Percentiles rank a stretch among this genome's conserved stretches.
These are phyloP conservation scores for Strigamia crassipes DNA, from an alignment of 2,888 invertebrate species.

Conservation along the genomic window DNA sequence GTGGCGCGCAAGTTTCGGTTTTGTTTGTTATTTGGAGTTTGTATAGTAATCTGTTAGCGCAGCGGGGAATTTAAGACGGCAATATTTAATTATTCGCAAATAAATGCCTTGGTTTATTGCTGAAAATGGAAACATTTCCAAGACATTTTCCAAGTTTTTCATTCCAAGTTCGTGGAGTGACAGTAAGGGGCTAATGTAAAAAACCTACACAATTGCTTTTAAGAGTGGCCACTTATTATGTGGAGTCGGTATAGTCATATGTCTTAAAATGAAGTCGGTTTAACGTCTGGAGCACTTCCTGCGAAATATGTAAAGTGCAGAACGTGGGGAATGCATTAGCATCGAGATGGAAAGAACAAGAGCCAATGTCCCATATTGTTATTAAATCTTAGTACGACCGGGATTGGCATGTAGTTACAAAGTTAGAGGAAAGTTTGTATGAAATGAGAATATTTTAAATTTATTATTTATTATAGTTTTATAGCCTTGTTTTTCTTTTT, in stretches of 20 bases:
- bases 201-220: neutral
- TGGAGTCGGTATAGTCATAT: neutral
- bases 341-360: slow-evolving; percentile 22
- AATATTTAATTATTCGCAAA: neutral
- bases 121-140: neutral
- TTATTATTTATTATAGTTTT: neutral
- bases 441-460: neutral
- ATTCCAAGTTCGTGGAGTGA: neutral
- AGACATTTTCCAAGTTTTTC: neutral
- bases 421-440: slow-evolving; percentile 1
- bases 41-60: neutral
- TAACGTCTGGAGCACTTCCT: slow-evolving; percentile 32
- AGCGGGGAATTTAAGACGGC: neutral
- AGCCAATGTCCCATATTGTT: slow-evolving; percentile 27
- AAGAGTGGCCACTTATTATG: slow-evolving; percentile 5
- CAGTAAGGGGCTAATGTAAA: neutral
- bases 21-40: neutral
- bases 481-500: neutral
- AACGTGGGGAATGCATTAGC: slow-evolving; percentile 17
- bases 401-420: slow-evolving; percentile 25
- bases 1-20: neutral
- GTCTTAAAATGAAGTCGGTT: slow-evolving; percentile 24
- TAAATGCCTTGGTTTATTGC: neutral
- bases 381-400: neutral
- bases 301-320: slow-evolving; percentile 19